Conservation (phyloP, 2,113 vertebrate genomes). For the Lagenorhynchus albirostris region DNA sequence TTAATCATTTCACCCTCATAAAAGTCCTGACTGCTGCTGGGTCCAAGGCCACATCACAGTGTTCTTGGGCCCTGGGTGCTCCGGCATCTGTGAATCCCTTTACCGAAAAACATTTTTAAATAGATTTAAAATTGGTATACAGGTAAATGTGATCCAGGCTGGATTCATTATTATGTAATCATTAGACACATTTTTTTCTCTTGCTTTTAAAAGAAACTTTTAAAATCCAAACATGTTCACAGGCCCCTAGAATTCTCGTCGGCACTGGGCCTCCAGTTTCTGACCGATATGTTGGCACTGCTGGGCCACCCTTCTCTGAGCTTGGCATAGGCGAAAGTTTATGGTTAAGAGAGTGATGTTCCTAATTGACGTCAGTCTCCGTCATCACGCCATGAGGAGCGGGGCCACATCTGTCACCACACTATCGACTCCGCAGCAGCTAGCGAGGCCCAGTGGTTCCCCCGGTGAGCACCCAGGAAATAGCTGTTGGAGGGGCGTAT, state of each 20-base stretch:
- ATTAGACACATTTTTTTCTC: background rate
- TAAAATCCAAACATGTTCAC: background rate
- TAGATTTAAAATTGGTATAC: background rate
- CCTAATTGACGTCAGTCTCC: background rate
- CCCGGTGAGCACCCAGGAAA: background rate
- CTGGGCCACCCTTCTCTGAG: rapidly evolving
- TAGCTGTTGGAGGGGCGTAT: rapidly evolving
- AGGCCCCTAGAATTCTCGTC: background rate
- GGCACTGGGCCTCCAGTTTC: background rate
- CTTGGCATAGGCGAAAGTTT: rapidly evolving
- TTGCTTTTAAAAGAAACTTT: background rate
- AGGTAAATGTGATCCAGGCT: background rate
- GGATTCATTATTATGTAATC: background rate
- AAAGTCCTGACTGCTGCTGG: no score
- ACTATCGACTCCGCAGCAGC: rapidly evolving
- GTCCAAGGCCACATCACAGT: rapidly evolving
- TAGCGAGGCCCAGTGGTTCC: background rate
- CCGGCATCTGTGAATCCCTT: background rate
- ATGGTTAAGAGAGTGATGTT: rapidly evolving
- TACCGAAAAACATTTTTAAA: background rate
- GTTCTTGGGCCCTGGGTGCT: background rate
- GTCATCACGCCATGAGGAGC: no score
- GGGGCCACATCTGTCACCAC: background rate
- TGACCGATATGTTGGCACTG: rapidly evolving
- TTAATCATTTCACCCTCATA: background rate